phyloP scores from a whole-genome alignment of 2,113 vertebrate species.

The Pseudopipra pipra region DNA sequence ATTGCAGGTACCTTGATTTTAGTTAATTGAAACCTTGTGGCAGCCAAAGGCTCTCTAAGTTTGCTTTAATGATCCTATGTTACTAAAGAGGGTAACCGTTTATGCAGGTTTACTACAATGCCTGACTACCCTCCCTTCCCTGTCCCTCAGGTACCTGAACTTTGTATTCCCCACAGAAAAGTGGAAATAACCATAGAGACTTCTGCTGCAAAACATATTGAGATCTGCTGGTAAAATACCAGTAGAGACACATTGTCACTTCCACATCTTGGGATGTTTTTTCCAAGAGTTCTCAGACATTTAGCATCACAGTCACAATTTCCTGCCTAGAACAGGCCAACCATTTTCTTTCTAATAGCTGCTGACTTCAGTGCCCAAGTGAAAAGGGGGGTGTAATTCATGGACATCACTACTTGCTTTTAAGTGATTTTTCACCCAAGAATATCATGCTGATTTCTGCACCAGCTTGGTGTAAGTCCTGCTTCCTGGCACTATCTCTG shows the following conservation, averaged over 20 bases:
- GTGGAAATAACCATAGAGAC: not conserved
- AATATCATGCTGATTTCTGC: not conserved
- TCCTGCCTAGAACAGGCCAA: not conserved
- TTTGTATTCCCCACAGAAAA: not conserved
- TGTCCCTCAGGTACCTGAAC: not conserved
- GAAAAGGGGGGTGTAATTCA: not conserved
- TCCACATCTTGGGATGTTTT: not conserved
- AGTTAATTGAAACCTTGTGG: not conserved
- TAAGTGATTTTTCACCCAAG: not conserved
- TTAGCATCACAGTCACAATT: not conserved
- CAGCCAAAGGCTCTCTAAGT: not conserved
- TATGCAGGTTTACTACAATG: not conserved
- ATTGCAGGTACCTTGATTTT: not conserved
- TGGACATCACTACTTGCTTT: not conserved
- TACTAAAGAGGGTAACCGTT: not conserved
- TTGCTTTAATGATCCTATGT: not conserved
- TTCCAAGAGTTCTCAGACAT: not conserved
- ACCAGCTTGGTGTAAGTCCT: not conserved
- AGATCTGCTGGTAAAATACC: not conserved
- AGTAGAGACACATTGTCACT: not conserved
- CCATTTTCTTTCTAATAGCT: not conserved
- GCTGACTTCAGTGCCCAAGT: not conserved
- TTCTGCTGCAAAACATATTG: not conserved
- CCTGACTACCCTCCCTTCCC: not conserved
- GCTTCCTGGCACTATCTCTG: not conserved